phyloP scores from a whole-genome alignment of 2,113 vertebrate genomes.

The Petrocephalus zakoni region DNA sequence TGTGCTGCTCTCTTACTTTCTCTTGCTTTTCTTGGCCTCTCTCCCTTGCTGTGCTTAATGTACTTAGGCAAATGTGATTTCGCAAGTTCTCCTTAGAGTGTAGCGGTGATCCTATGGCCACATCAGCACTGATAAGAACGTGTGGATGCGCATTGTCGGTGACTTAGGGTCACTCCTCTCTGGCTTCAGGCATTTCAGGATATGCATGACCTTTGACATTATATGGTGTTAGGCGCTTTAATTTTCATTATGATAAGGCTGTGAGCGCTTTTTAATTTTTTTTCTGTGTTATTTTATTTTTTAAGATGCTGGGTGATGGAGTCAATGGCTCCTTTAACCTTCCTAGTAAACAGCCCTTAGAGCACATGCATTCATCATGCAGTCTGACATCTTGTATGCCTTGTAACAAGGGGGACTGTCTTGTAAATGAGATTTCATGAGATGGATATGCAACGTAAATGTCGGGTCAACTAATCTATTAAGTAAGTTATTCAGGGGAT shows the following conservation, averaged over 20 bases:
- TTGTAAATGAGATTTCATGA: slow-evolving; percentile 28
- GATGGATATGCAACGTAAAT: slow-evolving; percentile 28
- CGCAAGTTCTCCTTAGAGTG: slow-evolving; percentile 53
- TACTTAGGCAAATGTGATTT: slow-evolving; percentile 54
- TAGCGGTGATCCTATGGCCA: slow-evolving; percentile 26
- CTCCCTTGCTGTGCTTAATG: slow-evolving; percentile 56
- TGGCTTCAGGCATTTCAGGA: background rate
- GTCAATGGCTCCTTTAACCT: slow-evolving; percentile 2
- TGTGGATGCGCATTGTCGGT: background rate
- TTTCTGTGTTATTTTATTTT: background rate
- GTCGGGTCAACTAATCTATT: background rate
- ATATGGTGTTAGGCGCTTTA: no score
- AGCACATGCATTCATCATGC: slow-evolving; percentile 26
- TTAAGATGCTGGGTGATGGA: slow-evolving; percentile 26
- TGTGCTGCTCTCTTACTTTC: background rate
- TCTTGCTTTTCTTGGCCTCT: background rate
- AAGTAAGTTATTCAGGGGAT: background rate
- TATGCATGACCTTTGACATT: background rate
- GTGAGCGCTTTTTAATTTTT: background rate
- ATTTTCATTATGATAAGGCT: background rate
- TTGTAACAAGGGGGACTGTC: slow-evolving; percentile 30
- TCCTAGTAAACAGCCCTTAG: slow-evolving; percentile 22
- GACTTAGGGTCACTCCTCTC: background rate
- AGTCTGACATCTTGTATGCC: slow-evolving; percentile 36
- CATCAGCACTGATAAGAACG: background rate